Conservation (phyloP, 2,113 vertebrate species). For the Entomyzon cyanotis region DNA sequence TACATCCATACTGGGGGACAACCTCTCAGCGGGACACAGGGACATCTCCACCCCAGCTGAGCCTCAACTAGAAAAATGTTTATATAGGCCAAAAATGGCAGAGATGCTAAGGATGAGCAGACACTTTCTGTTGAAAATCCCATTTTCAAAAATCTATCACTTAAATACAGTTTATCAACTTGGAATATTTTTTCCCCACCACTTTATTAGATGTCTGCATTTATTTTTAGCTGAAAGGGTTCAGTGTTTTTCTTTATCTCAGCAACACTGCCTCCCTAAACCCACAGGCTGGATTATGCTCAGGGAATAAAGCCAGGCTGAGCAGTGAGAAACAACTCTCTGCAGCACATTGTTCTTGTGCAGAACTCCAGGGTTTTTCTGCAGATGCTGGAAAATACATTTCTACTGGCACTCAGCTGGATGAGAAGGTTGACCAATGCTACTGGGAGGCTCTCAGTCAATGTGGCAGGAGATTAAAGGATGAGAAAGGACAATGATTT, state of each 20-base stretch:
- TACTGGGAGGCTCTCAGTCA: background rate
- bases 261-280: background rate
- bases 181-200: background rate
- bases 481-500: background rate
- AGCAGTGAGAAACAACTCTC: background rate
- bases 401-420: background rate
- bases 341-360: background rate
- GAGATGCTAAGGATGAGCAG: background rate
- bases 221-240: background rate
- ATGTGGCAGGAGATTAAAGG: background rate
- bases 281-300: background rate
- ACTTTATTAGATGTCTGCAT: background rate
- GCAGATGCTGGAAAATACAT: background rate
- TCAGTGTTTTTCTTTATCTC: background rate
- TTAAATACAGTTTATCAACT: background rate
- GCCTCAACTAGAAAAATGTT: background rate
- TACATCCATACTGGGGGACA: background rate
- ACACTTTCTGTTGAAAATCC: background rate
- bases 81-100: background rate
- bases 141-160: background rate
- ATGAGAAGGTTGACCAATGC: fast-evolving
- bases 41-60: background rate
- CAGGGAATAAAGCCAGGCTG: background rate
- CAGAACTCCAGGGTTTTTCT: background rate
- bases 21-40: background rate